phyloP scores from a whole-genome alignment of 2,113 vertebrate species.

The Suncus etruscus region DNA sequence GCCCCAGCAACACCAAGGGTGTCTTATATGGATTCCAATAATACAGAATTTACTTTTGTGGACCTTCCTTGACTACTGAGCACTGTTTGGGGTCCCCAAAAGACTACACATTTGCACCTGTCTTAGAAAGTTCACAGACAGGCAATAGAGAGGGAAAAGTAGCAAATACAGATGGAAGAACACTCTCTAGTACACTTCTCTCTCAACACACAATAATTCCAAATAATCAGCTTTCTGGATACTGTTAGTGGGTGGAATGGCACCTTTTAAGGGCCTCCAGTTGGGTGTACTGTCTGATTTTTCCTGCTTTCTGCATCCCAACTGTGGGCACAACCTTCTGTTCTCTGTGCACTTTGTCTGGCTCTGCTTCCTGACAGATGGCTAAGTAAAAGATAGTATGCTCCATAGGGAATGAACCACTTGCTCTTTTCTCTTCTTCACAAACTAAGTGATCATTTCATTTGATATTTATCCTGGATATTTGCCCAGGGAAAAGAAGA shows the following conservation, averaged over 20 bases:
- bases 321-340: not conserved
- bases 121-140: not conserved
- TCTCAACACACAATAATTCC: not conserved
- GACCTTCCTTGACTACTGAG: too few relatives aligned
- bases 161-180: too few relatives aligned
- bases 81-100: too few relatives aligned
- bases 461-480: not conserved
- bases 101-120: too few relatives aligned
- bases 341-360: not conserved
- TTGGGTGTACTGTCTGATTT: not conserved
- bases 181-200: rapidly evolving
- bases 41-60: not conserved
- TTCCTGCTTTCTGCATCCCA: not conserved
- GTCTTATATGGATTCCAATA: too few relatives aligned
- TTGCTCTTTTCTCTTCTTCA: not conserved
- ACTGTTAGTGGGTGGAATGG: not conserved
- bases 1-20: too few relatives aligned
- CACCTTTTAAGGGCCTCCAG: not conserved
- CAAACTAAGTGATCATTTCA: not conserved
- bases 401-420: not conserved
- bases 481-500: not conserved
- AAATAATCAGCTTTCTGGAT: not conserved
- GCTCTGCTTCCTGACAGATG: not conserved
- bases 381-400: not conserved
- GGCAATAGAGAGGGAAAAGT: not conserved